These are phyloP conservation scores for Cyanoderma ruficeps DNA, from an alignment of 2,113 vertebrate species.

Conservation along the genomic window DNA sequence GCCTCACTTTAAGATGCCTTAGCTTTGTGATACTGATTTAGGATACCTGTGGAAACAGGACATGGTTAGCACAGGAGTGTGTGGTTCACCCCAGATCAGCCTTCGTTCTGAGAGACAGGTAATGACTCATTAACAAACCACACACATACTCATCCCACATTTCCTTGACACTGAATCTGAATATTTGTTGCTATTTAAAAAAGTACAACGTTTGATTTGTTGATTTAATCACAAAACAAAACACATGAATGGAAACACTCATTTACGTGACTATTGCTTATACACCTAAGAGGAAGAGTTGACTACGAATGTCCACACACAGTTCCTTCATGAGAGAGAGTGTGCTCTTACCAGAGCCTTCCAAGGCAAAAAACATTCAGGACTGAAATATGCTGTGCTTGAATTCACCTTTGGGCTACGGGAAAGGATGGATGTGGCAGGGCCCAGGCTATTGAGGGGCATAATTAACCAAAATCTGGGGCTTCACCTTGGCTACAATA, in stretches of 20 bases:
- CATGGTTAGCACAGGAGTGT: not conserved
- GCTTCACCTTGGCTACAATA: not conserved
- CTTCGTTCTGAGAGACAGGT: not conserved
- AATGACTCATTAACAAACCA: not conserved
- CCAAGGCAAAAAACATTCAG: not conserved
- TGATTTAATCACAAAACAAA: conserved; percentile 73
- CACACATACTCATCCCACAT: not conserved
- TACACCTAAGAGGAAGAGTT: conserved; percentile 63
- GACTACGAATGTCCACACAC: conserved; percentile 36
- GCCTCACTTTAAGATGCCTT: conserved; percentile 10
- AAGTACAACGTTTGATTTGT: conserved; percentile 80
- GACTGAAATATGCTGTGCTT: not conserved
- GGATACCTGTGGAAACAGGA: conserved; percentile 11
- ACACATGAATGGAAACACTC: conserved; percentile 82
- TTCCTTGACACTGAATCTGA: conserved; percentile 76
- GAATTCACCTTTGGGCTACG: not conserved
- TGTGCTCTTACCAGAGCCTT: conserved; percentile 5
- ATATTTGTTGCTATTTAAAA: conserved; percentile 79
- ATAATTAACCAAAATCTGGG: not conserved
- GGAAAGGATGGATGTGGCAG: not conserved
- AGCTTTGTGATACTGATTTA: not conserved
- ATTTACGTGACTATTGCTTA: conserved; percentile 71
- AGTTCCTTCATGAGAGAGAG: conserved; percentile 30
- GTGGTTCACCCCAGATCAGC: not conserved
- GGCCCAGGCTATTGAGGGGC: not conserved